Conservation (phyloP, 2,797 vertebrate genomes). For the Sciaenops ocellatus region DNA sequence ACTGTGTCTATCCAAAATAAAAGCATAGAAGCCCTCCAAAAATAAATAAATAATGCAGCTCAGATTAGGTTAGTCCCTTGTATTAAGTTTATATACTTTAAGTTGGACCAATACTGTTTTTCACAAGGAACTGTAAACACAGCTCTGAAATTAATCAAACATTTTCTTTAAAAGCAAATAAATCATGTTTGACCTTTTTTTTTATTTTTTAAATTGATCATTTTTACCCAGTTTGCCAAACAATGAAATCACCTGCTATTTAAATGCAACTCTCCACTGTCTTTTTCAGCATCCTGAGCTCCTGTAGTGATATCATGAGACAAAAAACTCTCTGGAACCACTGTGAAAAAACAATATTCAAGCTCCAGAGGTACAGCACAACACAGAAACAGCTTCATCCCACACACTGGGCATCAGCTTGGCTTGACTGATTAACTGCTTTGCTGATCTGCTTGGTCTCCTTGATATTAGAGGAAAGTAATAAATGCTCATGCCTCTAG, state of each 20-base stretch:
- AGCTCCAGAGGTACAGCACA: constrained; percentile 56
- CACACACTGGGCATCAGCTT: constrained; percentile 53
- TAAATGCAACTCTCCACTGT: constrained; percentile 15
- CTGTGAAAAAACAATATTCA: constrained; percentile 45
- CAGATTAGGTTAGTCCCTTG: background rate
- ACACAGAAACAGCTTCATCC: constrained; percentile 56
- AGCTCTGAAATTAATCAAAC: background rate
- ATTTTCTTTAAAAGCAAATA: background rate
- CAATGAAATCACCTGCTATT: constrained; percentile 12
- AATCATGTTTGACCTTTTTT: background rate
- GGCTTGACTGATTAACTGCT: constrained; percentile 73
- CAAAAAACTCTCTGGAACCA: constrained; percentile 50
- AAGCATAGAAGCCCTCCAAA: too few relatives aligned
- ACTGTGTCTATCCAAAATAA: too few relatives aligned
- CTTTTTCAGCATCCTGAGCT: constrained; percentile 16
- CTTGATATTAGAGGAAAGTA: constrained; percentile 73
- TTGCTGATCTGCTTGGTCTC: constrained; percentile 65
- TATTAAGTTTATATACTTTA: background rate
- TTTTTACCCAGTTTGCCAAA: constrained; percentile 3
- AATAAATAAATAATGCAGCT: background rate
- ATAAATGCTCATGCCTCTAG: constrained; percentile 70
- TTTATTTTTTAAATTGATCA: background rate
- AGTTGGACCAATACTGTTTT: background rate
- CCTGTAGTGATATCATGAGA: constrained; percentile 41
- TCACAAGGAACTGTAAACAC: background rate